A percentile compares a stretch with the other conserved stretches of the same genome.
phyloP scores from a whole-genome alignment of 2,888 invertebrate genomes.

The Tubulanus polymorphus region DNA sequence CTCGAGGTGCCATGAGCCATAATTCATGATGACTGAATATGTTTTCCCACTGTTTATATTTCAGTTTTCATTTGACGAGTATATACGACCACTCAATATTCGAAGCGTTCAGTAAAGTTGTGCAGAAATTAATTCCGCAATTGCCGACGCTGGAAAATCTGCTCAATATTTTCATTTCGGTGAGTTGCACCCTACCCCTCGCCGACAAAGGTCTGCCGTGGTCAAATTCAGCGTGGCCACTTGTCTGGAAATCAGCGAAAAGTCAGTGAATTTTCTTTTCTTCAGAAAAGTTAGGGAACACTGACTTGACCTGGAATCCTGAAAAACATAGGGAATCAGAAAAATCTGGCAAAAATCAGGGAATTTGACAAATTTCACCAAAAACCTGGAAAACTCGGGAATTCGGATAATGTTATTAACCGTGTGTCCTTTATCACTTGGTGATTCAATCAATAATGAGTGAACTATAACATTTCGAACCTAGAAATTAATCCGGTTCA shows the following conservation, averaged over 20 bases:
- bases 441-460: too few species aligned
- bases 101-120: constrained; percentile 99
- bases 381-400: too few species aligned
- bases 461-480: too few species aligned
- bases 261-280: too few species aligned
- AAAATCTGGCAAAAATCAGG: too few species aligned
- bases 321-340: not conserved
- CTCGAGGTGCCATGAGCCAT: not conserved
- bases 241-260: too few species aligned
- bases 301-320: not conserved
- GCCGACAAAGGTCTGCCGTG: too few species aligned
- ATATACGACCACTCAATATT: constrained; percentile 99
- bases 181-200: constrained; percentile 62
- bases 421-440: not conserved
- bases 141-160: constrained; percentile 94
- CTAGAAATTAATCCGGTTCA: too few species aligned
- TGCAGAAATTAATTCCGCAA: constrained; percentile 97
- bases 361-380: too few species aligned
- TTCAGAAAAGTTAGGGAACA: not conserved
- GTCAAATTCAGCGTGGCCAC: too few species aligned
- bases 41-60: constrained; percentile 20
- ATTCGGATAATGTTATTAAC: too few species aligned
- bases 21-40: not conserved
- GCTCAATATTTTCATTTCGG: constrained; percentile 94
- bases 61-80: constrained; percentile 86